These are phyloP conservation scores for Hypotaenidia philippensis DNA, from an alignment of 2,797 vertebrate species.

Conservation along the genomic window DNA sequence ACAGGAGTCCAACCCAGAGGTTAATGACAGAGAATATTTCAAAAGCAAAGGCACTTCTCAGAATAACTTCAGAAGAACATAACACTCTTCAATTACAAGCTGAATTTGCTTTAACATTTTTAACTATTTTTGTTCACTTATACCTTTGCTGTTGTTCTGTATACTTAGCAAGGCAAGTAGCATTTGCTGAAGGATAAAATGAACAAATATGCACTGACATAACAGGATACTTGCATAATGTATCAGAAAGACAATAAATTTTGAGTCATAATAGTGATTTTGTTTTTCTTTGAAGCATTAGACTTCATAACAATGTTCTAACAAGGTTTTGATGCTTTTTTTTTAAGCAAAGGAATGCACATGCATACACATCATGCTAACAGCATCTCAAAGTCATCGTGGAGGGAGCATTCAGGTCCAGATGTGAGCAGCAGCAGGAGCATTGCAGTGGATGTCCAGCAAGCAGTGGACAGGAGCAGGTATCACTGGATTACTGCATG, in stretches of 20 bases:
- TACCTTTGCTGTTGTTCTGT: neutral
- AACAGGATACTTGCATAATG: neutral
- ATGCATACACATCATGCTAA: accelerated
- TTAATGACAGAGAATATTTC: neutral
- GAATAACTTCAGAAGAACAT: neutral
- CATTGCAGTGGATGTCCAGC: neutral
- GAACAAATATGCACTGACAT: neutral
- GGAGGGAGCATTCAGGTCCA: neutral
- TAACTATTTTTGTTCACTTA: neutral
- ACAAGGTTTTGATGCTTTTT: neutral
- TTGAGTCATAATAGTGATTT: neutral
- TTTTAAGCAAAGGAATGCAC: neutral
- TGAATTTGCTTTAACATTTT: neutral
- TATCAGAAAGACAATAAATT: neutral
- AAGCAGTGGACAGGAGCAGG: neutral
- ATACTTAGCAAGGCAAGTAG: neutral
- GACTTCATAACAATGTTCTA: neutral
- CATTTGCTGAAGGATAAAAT: neutral
- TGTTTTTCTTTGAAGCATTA: neutral
- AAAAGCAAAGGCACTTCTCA: neutral
- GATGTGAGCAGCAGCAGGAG: neutral
- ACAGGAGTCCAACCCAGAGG: neutral
- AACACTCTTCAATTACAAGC: neutral
- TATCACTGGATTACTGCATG: neutral
- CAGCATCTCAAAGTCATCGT: neutral